Evolutionary conservation across 2,888 invertebrate genomes (phyloP).

Genomic region (Drosophila quinaria): DNA sequence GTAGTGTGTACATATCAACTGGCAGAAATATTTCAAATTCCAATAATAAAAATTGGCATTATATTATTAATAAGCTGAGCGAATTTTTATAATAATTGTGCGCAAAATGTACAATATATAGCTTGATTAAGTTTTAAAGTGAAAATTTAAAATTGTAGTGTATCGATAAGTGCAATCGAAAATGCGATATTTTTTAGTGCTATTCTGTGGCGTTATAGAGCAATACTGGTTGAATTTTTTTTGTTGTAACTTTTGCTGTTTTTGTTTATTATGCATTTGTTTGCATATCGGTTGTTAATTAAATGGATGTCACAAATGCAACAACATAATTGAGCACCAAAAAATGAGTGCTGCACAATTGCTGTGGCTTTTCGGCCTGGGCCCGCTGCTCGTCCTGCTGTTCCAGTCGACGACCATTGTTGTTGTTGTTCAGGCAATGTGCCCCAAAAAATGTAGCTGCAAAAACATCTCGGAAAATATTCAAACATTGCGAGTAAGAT

Average conservation of each 20-base stretch:
- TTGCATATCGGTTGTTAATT: conserved; percentile 52
- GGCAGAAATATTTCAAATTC: neutral
- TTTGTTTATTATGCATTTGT: conserved; percentile 70
- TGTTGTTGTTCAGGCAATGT: conserved; percentile 62
- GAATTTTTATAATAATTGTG: neutral
- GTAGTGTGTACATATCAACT: conserved; percentile 21
- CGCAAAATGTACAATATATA: no score
- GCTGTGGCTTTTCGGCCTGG: conserved; percentile 35
- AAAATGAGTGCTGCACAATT: conserved; percentile 49
- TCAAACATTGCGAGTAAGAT: conserved; percentile 82
- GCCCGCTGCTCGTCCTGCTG: conserved; percentile 36
- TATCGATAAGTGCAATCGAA: conserved; percentile 4
- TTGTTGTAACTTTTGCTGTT: conserved; percentile 71
- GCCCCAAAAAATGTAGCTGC: conserved; percentile 83
- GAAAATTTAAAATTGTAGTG: neutral
- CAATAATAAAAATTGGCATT: neutral
- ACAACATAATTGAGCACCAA: conserved; percentile 43
- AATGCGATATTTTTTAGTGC: conserved; percentile 39
- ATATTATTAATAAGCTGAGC: neutral
- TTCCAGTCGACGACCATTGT: conserved; percentile 44
- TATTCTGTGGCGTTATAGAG: conserved; percentile 39
- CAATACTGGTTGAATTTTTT: conserved; percentile 63
- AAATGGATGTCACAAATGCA: conserved; percentile 57
- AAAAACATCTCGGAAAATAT: conserved; percentile 77
- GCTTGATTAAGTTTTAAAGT: neutral